Percentiles rank a stretch among this genome's conserved stretches.
phyloP scores from a whole-genome alignment of 2,797 vertebrate species.

The Myiothlypis coronata region DNA sequence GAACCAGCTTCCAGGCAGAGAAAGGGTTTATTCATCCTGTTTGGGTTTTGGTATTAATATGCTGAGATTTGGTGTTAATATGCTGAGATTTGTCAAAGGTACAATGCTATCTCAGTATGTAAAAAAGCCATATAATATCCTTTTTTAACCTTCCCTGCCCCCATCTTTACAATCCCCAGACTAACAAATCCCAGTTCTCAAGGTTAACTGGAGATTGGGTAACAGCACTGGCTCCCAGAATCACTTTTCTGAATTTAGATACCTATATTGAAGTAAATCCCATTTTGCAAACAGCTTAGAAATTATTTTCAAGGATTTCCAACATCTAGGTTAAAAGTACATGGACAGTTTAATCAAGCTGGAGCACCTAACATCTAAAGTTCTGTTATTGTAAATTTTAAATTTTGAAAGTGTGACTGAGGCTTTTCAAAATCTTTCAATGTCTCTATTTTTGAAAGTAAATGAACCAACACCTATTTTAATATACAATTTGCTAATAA shows the following conservation, averaged over 20 bases:
- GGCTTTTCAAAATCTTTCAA: not conserved
- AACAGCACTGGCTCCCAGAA: not conserved
- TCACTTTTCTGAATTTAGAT: not conserved
- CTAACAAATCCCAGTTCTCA: not conserved
- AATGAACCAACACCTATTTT: not conserved
- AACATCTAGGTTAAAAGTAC: not conserved
- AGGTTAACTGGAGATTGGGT: not conserved
- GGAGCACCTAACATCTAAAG: not conserved
- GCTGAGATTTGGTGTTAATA: not conserved
- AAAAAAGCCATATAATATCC: not conserved
- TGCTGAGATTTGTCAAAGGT: not conserved
- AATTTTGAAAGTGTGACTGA: not conserved
- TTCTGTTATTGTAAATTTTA: not conserved
- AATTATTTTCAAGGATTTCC: not conserved
- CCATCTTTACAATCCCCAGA: not conserved
- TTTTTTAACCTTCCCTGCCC: not conserved
- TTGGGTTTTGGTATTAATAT: not conserved
- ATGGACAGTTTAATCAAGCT: not conserved
- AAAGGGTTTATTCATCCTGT: not conserved
- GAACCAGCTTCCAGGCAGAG: not conserved
- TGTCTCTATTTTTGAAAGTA: not conserved
- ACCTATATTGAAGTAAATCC: not conserved
- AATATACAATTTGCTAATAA: not conserved
- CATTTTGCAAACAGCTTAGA: not conserved
- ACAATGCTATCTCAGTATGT: not conserved